A percentile compares a stretch with the other conserved stretches of the same genome.
Conservation (phyloP, 1,140 invertebrate species). For the Aphis gossypii region DNA sequence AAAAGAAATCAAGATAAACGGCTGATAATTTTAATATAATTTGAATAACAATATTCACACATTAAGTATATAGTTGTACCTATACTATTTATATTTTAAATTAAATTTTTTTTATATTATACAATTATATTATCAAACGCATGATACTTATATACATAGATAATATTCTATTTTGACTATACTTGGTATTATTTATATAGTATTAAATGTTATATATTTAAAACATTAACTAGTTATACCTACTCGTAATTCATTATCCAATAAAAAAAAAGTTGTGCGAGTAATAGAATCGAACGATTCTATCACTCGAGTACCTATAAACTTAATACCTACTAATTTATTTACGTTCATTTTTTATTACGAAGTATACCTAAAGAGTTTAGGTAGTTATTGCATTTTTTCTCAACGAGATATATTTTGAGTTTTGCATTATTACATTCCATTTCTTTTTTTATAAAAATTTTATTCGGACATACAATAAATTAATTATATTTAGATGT, state of each 20-base stretch:
- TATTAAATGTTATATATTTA: background rate
- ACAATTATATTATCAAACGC: background rate
- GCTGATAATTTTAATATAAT: too few relatives aligned
- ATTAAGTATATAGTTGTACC: background rate
- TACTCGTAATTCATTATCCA: background rate
- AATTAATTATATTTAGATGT: constrained; percentile 27
- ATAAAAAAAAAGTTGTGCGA: background rate
- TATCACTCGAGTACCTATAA: background rate
- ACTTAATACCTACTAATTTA: background rate
- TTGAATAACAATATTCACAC: background rate
- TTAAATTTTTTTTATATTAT: background rate
- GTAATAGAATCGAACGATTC: background rate
- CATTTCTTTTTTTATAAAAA: background rate
- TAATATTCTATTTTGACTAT: background rate
- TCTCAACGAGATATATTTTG: background rate
- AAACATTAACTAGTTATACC: background rate
- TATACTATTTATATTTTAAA: too few relatives aligned
- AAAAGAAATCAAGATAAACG: background rate
- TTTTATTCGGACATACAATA: background rate
- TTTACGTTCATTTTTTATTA: background rate
- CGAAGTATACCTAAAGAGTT: background rate
- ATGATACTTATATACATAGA: too few relatives aligned
- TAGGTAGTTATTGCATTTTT: background rate
- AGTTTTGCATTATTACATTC: background rate
- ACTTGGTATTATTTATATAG: background rate